phyloP scores from a whole-genome alignment of 2,888 invertebrate species.

The Papilio protenor region DNA sequence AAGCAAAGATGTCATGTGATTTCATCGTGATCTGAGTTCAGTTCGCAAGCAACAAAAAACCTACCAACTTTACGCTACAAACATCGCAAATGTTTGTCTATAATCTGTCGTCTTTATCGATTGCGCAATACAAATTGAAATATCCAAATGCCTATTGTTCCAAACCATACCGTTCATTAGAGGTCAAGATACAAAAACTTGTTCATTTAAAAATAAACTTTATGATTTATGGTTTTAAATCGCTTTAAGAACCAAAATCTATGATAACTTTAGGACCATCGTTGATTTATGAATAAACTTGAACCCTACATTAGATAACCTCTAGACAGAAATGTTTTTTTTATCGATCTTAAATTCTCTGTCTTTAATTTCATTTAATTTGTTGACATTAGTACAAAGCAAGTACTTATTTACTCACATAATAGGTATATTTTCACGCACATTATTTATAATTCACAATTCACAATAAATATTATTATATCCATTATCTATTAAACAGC shows the following conservation, averaged over 20 bases:
- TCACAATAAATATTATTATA: too few relatives aligned
- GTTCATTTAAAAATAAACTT: neutral
- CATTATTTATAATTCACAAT: too few relatives aligned
- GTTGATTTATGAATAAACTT: slow-evolving; percentile 34
- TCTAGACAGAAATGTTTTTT: slow-evolving; percentile 32
- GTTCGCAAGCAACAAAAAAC: neutral
- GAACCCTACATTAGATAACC: slow-evolving; percentile 36
- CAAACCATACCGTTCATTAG: neutral
- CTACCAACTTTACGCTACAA: neutral
- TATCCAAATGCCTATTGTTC: slow-evolving; percentile 30
- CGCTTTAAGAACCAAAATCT: neutral
- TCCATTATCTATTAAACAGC: too few relatives aligned
- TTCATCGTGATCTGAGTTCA: neutral
- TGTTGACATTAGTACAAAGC: too few relatives aligned
- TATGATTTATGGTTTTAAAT: neutral
- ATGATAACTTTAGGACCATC: slow-evolving; percentile 19
- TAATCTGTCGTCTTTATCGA: neutral
- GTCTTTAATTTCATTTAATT: too few relatives aligned
- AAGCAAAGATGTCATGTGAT: too few relatives aligned
- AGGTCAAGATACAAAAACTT: slow-evolving; percentile 7
- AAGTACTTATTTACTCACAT: too few relatives aligned
- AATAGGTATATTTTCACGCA: too few relatives aligned
- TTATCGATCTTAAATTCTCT: too few relatives aligned
- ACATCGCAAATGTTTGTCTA: slow-evolving; percentile 20
- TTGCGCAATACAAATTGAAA: slow-evolving; percentile 27